Conservation (phyloP, 2,113 vertebrate genomes). For the Bos javanicus region DNA sequence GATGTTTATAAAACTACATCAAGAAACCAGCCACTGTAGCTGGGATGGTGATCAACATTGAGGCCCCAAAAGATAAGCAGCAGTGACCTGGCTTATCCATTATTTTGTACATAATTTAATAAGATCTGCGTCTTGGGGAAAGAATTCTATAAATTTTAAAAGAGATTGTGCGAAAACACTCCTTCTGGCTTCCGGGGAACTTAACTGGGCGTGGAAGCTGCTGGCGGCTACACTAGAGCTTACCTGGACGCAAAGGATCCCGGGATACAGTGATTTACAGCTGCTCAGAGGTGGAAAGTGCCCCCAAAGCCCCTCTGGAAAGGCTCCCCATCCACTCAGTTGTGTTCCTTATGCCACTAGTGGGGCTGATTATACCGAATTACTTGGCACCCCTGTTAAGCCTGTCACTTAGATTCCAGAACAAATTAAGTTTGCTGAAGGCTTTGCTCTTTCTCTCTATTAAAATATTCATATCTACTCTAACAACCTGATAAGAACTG, state of each 20-base stretch:
- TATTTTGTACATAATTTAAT: slow-evolving; percentile 28
- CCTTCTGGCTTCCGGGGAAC: neutral
- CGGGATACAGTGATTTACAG: neutral
- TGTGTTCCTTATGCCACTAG: slow-evolving; percentile 50
- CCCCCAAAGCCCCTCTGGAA: slow-evolving; percentile 27
- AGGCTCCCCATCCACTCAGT: slow-evolving; percentile 49
- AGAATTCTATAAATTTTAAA: neutral
- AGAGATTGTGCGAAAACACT: neutral
- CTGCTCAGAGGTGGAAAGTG: neutral
- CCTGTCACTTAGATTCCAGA: slow-evolving; percentile 52
- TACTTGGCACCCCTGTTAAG: slow-evolving; percentile 65
- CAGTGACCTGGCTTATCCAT: neutral
- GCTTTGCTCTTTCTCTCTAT: slow-evolving; percentile 77
- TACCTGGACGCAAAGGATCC: neutral
- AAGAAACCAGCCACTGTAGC: neutral
- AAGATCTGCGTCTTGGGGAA: neutral
- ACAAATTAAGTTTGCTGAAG: slow-evolving; percentile 72
- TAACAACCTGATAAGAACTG: slow-evolving; percentile 83
- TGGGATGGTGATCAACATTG: neutral
- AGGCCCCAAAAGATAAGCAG: neutral
- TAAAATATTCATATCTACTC: slow-evolving; percentile 86
- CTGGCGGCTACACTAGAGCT: neutral
- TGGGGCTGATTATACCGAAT: slow-evolving; percentile 70
- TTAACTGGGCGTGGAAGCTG: neutral
- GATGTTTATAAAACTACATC: slow-evolving; percentile 78